Evolutionary conservation across 2,797 vertebrate genomes (phyloP), one percentile per base, ranked within the genome.

Genomic region (Girardinus metallicus): DNA sequence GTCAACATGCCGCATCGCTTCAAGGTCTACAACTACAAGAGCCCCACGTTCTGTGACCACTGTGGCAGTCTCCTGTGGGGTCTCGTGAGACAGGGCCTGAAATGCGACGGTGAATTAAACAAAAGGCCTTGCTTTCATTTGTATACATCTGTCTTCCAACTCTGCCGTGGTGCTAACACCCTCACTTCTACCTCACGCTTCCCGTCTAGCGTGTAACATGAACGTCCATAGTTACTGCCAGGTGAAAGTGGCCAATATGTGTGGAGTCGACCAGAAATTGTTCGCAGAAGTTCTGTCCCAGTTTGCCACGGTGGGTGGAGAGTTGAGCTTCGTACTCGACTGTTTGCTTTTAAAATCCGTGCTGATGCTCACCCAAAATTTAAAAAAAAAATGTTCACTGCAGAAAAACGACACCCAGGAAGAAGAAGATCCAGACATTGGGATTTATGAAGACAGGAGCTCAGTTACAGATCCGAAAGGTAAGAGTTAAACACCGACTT

Each of bases 1-100:
- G 98, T 99, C 9, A 98, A 99, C 87, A 97, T 99, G 97, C 98
- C 98, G 0, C 98, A 99, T 91, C 97, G 98, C 86, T 99, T 99
- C 94, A 98, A 97, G 90, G 85, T 86, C 66, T 90, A 99, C 92
- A 99, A 98, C 95, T 99, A 99, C 93, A 98, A 96, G 96, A 97
- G 98, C 91, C 98, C 98, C 18, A 99, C 97, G 8, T 99, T 99
- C 96, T 99, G 98, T 1, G 98, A 99, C 92, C 98, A 99, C 94
- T 99, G 98, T 0, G 98, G 98, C 86, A 99, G 98, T 88, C 94
- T 99, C 91, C 97, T 99, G 49, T 99, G 98, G 98, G 98, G 98
- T 51, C 94, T 99, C 80, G 96, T 97, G 90, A 97, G 83, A 83
- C 98, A 99, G 81, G 98, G 98, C 9, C 95, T 98, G n/a, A 99